Evolutionary conservation across 2,113 vertebrate species (phyloP), one percentile per base, ranked within the genome.

Genomic region (Orycteropus afer): DNA sequence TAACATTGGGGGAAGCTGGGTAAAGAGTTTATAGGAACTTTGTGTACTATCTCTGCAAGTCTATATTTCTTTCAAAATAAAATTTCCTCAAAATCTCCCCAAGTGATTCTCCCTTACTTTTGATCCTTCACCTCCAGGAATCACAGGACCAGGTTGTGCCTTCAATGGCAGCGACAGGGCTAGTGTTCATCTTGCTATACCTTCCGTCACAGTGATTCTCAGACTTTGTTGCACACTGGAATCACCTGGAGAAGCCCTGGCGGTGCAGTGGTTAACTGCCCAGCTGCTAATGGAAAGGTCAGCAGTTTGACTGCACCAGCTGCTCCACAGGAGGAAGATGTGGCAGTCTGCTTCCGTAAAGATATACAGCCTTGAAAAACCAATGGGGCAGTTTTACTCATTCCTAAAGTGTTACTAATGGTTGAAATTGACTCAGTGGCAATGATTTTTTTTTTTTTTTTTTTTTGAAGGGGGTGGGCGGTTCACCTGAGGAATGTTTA

Each of bases 41-140:
- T 83, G 55, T 74, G 5, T 18, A 12, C 29, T 22, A 1, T 78
- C 32, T 80, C 86, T 84, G 51, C 59, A 86, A 40, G n/a, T 77
- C 37, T 34, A 84, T 40, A 86, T 79, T 86, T 55, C 78, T 89
- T 89, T 86, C 45, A 88, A 90, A 92, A 57, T 73, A 81, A 37
- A 57, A 32, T 37, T 40, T 42, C 87, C 49, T 3, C 0, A 10
- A 51, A 90, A 45, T 74, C 74, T 61, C 71, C 25, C 29, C 49
- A n/a, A 9, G 74, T 65, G 25, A 73, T n/a, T 55, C 25, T 3
- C 14, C 23, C 4, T 20, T 51, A 23, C 29, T 49, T 82, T 45
- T 53, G 5, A 49, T 45, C 67, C 11, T 34, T 83, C 40, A 73
- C 17, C n/a, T 74, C n/a, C 1, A 37, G 42, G 61, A 94, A 65